Base-by-base conservation (phyloP, 35 echinoderm and acorn worm species). In the Strongylocentrotus purpuratus region DNA sequence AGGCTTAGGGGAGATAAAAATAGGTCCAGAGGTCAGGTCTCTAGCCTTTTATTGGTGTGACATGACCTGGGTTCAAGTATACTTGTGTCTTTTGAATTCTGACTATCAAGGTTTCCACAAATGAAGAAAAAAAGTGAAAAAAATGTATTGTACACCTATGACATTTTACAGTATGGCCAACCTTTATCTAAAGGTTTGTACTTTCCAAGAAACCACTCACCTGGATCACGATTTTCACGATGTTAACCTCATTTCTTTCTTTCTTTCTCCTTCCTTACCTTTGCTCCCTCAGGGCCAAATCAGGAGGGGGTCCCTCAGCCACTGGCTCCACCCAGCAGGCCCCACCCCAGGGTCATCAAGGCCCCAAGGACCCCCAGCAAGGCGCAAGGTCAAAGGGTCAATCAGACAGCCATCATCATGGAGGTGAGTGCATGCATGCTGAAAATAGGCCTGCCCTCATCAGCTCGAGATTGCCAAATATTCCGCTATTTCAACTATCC, bases 351-450 rank as follows among this genome's bases (percentile, higher is more conserved):
- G 13, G 45, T 32, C 91, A 93, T 58, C 91, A 47, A 13, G 48
- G 9, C 8, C 46, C 91, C 32, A 93, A 58, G 91, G 48, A 93
- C 91, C 91, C 48, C 91, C 91, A 93, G 91, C 91, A 93, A 58
- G 91, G 91, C 5, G 46, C 91, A 6, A 93, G 91, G 91, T 93
- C 91, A 93, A 93, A 93, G 48, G 91, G 91, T 93, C 91, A 93
- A 31, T 20, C 48, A 58, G 91, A 93, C 46, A 93, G 91, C 91
- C 48, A 93, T n/a, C 48, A 93, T n/a, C 46, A 25, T 25, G 91
- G 91, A 93, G 91, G 91, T 93, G 91, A 93, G 91, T 41, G 65
- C 65, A 78, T 78, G 25, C 2, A 17, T 59, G 35, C 35, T 41
- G 35, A 41, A 41, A 41, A 41, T 41, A 41, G 3, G 35, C 35